A percentile compares a stretch with the other conserved stretches of the same genome.
Evolutionary conservation across 2,888 invertebrate genomes (phyloP).

Genomic region (Pterobdella sp.): DNA sequence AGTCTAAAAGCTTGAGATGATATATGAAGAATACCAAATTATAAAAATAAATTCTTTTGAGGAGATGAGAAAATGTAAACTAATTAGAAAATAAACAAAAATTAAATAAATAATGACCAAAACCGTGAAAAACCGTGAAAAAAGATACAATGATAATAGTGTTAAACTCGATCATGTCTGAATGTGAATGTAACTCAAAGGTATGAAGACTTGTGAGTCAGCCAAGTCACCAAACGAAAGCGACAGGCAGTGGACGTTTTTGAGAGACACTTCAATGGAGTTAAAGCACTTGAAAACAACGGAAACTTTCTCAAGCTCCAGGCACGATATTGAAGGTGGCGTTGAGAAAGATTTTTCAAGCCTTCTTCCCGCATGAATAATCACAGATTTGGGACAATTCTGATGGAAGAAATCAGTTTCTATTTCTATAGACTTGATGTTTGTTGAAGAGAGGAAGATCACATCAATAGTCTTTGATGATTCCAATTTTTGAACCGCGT

Average conservation of each 20-base stretch:
- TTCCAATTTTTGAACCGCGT: neutral
- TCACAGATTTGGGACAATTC: neutral
- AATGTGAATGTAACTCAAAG: too few species aligned
- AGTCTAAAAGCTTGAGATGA: too few species aligned
- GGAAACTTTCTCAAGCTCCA: neutral
- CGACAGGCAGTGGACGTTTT: neutral
- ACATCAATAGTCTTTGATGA: neutral
- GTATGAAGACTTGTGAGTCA: too few species aligned
- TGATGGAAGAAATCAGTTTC: neutral
- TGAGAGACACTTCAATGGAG: neutral
- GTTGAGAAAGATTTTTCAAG: neutral
- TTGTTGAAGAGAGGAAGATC: neutral
- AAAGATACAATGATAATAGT: too few species aligned
- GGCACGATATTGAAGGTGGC: neutral
- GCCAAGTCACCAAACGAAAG: too few species aligned
- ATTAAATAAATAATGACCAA: too few species aligned
- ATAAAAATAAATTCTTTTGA: too few species aligned
- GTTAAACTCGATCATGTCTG: too few species aligned
- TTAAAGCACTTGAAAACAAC: neutral
- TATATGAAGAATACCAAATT: too few species aligned
- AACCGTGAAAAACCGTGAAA: too few species aligned
- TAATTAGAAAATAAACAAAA: too few species aligned
- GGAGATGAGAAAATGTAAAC: too few species aligned
- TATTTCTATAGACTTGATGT: neutral
- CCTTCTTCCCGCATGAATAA: neutral